Base-by-base conservation (phyloP, 2,888 invertebrate species). In the Cylloceria caligata region DNA sequence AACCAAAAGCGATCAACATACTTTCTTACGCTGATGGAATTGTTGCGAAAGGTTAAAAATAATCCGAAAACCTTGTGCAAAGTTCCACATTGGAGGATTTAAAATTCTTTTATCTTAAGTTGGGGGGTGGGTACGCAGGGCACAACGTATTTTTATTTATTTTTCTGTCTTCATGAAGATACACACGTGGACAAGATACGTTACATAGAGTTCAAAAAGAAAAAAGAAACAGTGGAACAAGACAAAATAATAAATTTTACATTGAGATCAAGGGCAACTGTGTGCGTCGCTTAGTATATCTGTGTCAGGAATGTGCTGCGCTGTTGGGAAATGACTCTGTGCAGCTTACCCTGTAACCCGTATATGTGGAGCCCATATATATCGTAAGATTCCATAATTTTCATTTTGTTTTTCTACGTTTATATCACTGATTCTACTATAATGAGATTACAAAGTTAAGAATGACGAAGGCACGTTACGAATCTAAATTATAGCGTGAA, bases 221-320 rank as follows among this genome's bases (percentile, higher is more conserved):
- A 27, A n/a, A 27, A 13, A 11, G 2, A 27, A 55, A n/a, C n/a
- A 55, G 27, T 55, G n/a, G 11, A 4, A 55, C 13, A 27, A 16
- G 5, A 27, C 5, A 13, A 27, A 13, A 3, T 16, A n/a, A n/a
- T 27, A n/a, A 55, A 27, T 27, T 27, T 27, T 13, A 55, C 55
- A 55, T 55, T 55, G 27, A 27, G 55, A 55, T 27, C 55, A 13
- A 55, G 13, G 0, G 34, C 2, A 1, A 49, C 2, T 6, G n/a
- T 47, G 30, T 13, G 30, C 6, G n/a, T n/a, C 13, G n/a, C n/a
- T n/a, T n/a, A n/a, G n/a, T 6, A 13, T 60, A 36, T 60, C 60
- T 60, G 34, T 34, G 34, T 60, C 60, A 60, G 19, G 60, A 34
- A 34, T 60, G 16, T 60, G 3, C 57, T 57, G 57, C 6, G 16